Evolutionary conservation across 2,888 invertebrate species (phyloP), one percentile per base, ranked within the genome.

Genomic region (Sphinx pinastri): DNA sequence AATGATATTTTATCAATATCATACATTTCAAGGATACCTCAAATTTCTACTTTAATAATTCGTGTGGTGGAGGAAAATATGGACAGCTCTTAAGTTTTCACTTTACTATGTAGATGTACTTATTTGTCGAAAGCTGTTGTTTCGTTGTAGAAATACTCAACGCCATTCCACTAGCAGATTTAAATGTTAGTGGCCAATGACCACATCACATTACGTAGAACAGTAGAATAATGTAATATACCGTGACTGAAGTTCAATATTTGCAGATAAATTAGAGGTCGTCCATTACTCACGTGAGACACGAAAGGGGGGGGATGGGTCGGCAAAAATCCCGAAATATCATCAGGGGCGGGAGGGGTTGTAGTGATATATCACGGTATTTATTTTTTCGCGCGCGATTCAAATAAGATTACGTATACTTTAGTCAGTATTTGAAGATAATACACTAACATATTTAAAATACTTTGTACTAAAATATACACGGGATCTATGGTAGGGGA

Each of bases 1-100:
- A 58, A 58, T 31, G 2, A 31, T 14, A 19, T 55, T 55, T 55
- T 19, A 2, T 16, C 54, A 19, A 16, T 55, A 55, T 54, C 54
- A 54, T 16, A 54, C 19, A 14, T 14, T 16, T 60, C 47, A 60
- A n/a, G 16, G 47, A 47, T 60, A 16, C 12, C 16, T 19, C 55
- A 16, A 19, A 60, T 60, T 45, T 16, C 60, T 45, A 60, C n/a
- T 54, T 16, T 54, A 52, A 52, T 52, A 54, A n/a, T 54, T 16
- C 54, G 19, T 55, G 19, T 19, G 19, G 10, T 55, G 11, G 19
- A 31, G 11, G n/a, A 47, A 16, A 49, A 49, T 47, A 19, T 63
- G 63, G 63, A 47, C 63, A 63, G 63, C 63, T 63, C 49, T 63
- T 49, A 49, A n/a, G 11, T 7, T 11, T 63, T 16, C 25, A 57